phyloP scores from a whole-genome alignment of 2,888 invertebrate species.

The Merodon equestris region DNA sequence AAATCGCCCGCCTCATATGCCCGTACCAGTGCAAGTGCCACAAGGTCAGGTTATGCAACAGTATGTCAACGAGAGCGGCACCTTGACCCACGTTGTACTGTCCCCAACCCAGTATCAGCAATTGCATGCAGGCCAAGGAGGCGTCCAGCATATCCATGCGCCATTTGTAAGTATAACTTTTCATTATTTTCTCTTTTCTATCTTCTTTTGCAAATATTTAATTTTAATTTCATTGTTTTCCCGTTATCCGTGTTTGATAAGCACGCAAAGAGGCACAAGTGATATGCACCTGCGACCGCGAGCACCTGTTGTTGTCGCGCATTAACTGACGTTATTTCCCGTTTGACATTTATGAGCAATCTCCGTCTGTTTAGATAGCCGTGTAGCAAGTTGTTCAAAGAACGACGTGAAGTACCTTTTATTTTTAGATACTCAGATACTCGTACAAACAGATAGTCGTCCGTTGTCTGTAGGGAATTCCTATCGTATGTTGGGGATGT shows the following conservation, averaged over 20 bases:
- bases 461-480: conserved; percentile 24
- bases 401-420: not conserved
- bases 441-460: conserved; percentile 7
- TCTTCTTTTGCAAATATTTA: conserved; percentile 6
- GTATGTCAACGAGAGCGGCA: conserved; percentile 93
- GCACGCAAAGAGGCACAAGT: not conserved
- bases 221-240: not conserved
- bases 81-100: conserved; percentile 92
- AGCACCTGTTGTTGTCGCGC: conserved; percentile 2
- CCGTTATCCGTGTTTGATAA: not conserved
- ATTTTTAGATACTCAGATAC: conserved; percentile 12
- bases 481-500: conserved; percentile 5
- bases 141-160: conserved; percentile 81
- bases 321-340: conserved; percentile 1
- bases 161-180: conserved; percentile 86
- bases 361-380: no score
- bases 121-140: conserved; percentile 79
- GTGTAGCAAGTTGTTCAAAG: not conserved
- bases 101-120: conserved; percentile 85
- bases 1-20: conserved; percentile 86
- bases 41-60: conserved; percentile 94
- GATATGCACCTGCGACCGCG: conserved; percentile 31
- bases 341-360: conserved; percentile 28
- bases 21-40: conserved; percentile 95
- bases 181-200: no score